Percentiles rank a stretch among this genome's conserved stretches.
Conservation (phyloP, 2,113 vertebrate genomes). For the Ammodytes dubius region DNA sequence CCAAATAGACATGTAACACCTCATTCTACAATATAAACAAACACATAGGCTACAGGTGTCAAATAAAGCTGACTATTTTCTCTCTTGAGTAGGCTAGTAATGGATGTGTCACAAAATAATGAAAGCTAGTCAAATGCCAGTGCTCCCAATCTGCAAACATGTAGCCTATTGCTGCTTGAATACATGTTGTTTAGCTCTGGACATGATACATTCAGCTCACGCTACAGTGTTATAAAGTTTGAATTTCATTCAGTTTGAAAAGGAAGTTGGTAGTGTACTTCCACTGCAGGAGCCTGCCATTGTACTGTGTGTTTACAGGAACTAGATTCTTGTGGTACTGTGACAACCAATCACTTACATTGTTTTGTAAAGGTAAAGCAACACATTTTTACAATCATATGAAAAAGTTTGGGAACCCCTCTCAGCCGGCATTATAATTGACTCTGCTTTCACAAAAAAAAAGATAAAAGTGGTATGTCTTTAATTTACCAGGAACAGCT, state of each 20-base stretch:
- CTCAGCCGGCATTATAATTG: too few species aligned
- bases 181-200: background rate
- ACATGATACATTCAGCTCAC: background rate
- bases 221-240: background rate
- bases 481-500: too few species aligned
- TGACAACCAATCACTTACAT: background rate
- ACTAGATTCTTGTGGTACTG: background rate
- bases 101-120: background rate
- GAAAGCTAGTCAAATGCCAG: background rate
- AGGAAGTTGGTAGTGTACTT: background rate
- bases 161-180: background rate
- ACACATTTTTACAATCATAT: background rate
- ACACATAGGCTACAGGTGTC: background rate
- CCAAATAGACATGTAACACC: background rate
- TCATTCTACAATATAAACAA: conserved; percentile 2
- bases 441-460: too few species aligned
- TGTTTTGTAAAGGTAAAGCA: background rate
- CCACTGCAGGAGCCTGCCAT: too few species aligned
- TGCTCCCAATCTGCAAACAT: background rate
- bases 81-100: background rate
- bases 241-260: background rate
- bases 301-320: background rate
- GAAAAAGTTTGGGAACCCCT: too few species aligned
- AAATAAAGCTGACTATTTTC: background rate
- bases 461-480: too few species aligned